Conservation (phyloP, 1,140 invertebrate genomes). For the Nasonia giraulti region DNA sequence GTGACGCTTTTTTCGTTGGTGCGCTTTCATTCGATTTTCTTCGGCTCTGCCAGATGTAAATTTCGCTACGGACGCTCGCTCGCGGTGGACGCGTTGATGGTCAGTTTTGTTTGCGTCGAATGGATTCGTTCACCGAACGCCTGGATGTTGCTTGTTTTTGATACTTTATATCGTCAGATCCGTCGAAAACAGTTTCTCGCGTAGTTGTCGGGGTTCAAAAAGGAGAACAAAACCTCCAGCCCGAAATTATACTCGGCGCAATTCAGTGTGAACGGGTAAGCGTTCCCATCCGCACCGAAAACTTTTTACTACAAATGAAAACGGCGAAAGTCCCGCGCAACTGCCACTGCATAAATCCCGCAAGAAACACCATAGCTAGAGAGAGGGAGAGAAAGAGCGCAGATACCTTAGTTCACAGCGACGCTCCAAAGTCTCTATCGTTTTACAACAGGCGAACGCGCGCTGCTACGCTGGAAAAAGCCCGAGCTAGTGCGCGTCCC, state of each 20-base stretch:
- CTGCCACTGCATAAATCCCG: background rate
- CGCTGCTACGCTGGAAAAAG: constrained; percentile 3
- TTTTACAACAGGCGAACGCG: constrained; percentile 28
- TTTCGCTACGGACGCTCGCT: constrained; percentile 19
- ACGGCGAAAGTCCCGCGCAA: constrained; percentile 15
- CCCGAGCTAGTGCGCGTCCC: background rate
- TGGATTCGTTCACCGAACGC: background rate
- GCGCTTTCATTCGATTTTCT: constrained; percentile 28
- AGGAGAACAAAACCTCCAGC: background rate
- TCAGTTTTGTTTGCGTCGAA: background rate
- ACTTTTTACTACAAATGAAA: constrained; percentile 50
- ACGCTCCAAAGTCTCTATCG: constrained; percentile 27
- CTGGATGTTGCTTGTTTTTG: too few relatives aligned
- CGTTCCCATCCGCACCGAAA: background rate
- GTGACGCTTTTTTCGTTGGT: constrained; percentile 23
- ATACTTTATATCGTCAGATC: too few relatives aligned
- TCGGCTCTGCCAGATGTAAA: constrained; percentile 7
- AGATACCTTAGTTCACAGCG: too few relatives aligned
- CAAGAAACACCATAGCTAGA: background rate
- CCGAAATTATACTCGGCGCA: background rate
- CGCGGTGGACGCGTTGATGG: background rate
- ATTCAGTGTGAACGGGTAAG: background rate
- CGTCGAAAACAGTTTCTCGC: too few relatives aligned
- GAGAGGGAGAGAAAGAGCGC: background rate
- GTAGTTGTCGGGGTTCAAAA: too few relatives aligned